Conservation (phyloP, 2,797 vertebrate genomes). For the Australoheros facetus region DNA sequence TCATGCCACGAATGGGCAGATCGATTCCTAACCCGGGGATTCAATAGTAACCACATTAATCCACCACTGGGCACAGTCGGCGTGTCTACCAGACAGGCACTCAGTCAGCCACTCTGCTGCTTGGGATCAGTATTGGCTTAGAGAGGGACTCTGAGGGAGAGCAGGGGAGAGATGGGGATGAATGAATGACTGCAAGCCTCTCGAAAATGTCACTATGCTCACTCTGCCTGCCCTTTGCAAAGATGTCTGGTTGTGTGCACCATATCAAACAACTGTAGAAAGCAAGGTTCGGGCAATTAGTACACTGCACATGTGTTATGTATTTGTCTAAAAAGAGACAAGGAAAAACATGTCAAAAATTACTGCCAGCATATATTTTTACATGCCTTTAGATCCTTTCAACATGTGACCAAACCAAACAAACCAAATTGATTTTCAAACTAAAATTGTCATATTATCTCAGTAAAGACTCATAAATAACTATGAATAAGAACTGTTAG, state of each 20-base stretch:
- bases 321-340: neutral
- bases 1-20: conserved; percentile 63
- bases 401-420: too few species aligned
- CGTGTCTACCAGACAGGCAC: conserved; percentile 67
- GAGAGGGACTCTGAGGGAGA: conserved; percentile 33
- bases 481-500: too few species aligned
- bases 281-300: conserved; percentile 43
- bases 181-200: conserved; percentile 61
- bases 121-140: conserved; percentile 65
- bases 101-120: conserved; percentile 67
- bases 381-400: too few species aligned
- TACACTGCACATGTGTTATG: conserved; percentile 2
- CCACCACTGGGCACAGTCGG: conserved; percentile 74
- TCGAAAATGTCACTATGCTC: conserved; percentile 65
- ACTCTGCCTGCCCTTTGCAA: conserved; percentile 61
- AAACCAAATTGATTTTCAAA: too few species aligned
- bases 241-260: conserved; percentile 32
- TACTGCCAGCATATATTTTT: too few species aligned
- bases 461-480: too few species aligned
- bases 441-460: too few species aligned
- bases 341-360: neutral
- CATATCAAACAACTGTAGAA: conserved; percentile 50
- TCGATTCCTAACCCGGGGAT: conserved; percentile 72
- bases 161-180: conserved; percentile 37
- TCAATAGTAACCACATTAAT: conserved; percentile 81